Conservation (phyloP, 2,113 vertebrate genomes). For the Dicaeum eximium region DNA sequence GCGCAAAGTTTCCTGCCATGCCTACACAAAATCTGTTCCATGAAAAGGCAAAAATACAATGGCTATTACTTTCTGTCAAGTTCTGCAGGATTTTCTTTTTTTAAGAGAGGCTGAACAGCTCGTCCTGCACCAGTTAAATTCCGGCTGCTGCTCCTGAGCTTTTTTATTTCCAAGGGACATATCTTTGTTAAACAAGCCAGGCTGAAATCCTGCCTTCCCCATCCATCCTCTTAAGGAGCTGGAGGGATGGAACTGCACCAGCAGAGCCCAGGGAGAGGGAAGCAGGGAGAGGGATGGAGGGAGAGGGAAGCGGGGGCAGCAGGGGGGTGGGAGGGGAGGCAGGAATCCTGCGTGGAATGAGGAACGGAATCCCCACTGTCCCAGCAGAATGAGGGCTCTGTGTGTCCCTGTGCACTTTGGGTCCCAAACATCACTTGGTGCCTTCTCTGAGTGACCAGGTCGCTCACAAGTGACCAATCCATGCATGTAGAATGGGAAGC, state of each 20-base stretch:
- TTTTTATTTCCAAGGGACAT: not conserved
- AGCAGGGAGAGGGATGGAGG: rapidly evolving
- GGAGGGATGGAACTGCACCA: not conserved
- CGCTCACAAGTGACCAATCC: not conserved
- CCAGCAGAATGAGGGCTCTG: not conserved
- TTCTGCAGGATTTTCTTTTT: not conserved
- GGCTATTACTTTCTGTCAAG: constrained; percentile 29
- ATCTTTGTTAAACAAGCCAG: not conserved
- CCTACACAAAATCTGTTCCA: constrained; percentile 31
- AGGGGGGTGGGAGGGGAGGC: not conserved
- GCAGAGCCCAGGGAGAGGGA: not conserved
- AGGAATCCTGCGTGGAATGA: not conserved
- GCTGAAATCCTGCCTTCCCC: not conserved
- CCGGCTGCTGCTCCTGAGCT: not conserved
- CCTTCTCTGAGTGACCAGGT: rapidly evolving
- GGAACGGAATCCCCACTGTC: not conserved
- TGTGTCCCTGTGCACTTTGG: not conserved
- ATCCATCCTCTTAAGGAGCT: not conserved
- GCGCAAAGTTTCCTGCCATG: not conserved
- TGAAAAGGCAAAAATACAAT: not conserved
- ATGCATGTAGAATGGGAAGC: not conserved
- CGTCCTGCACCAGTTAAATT: not conserved
- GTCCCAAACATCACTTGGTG: not conserved
- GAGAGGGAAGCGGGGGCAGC: not conserved
- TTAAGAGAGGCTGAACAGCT: not conserved